Evolutionary conservation across 2,888 invertebrate genomes (phyloP), one percentile per base, ranked within the genome.

Genomic region (Pollenia angustigena): DNA sequence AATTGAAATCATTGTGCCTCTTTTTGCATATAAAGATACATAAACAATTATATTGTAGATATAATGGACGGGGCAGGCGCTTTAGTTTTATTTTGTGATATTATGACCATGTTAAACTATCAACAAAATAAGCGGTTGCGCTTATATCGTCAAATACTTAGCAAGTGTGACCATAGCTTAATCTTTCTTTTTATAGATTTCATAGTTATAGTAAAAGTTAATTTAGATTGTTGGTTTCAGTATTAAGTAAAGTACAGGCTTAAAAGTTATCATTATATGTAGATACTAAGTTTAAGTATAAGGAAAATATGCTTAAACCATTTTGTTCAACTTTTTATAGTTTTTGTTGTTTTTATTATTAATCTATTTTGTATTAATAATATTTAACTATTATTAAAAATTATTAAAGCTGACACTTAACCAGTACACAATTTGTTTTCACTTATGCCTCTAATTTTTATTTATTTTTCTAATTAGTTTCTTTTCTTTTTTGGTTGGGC

Each of bases 371-470:
- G 50, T 69, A 52, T 44, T 69, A 40, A 42, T 69, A 62, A 58
- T 85, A 72, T 75, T 74, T 84, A 72, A 79, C 84, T 87, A 88
- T 90, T 89, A 91, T 90, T 91, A 91, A 91, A 91, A 90, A 32
- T 32, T 91, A 91, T 91, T 91, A 91, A 91, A 92, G 92, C 92
- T 92, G 92, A 92, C 92, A 92, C 92, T 92, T 92, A 91, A 89
- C 91, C 84, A 89, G 90, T 92, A 92, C 90, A 90, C 88, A 89
- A 88, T 88, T 85, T 88, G 82, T 88, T 88, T 87, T 84, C 81
- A 82, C 42, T 87, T 88, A 82, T 74, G 32, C 50, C 72, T 81
- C 72, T 11, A 23, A 44, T 71, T 78, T 6, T 44, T 80, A 18
- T 81, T 23, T 6, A 18, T 54, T 44, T 69, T 84, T 66, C 9